Evolutionary conservation across 1,140 invertebrate species (phyloP).

Genomic region (Mactra quadrangularis): DNA sequence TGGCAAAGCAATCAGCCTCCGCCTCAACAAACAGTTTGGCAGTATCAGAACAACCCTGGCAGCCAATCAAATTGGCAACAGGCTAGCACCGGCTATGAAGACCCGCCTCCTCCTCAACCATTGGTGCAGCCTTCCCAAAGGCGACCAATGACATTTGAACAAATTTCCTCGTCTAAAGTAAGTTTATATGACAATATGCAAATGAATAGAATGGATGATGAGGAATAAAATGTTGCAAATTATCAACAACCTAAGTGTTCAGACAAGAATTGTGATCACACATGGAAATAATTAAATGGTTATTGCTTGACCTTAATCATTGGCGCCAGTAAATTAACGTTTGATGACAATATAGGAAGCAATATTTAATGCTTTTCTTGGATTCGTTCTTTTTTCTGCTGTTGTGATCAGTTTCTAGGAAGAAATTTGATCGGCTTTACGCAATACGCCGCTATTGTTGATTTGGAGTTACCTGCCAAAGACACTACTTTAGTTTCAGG

Average conservation of each 20-base stretch:
- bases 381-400: no score
- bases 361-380: no score
- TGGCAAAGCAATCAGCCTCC: constrained; percentile 48
- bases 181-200: constrained; percentile 80
- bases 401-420: no score
- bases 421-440: no score
- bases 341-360: no score
- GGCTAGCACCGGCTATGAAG: constrained; percentile 50
- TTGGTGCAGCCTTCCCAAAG: constrained; percentile 77
- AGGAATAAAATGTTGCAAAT: constrained; percentile 1
- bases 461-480: no score
- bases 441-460: no score
- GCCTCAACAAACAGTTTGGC: constrained; percentile 54
- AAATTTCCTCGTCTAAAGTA: constrained; percentile 79
- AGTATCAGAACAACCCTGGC: constrained; percentile 34
- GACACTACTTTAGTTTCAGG: no score
- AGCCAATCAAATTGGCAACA: constrained; percentile 50
- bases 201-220: constrained; percentile 41
- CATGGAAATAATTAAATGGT: no score
- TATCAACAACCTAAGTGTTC: neutral
- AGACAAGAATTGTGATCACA: no score
- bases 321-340: no score
- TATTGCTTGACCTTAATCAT: no score
- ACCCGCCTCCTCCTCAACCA: constrained; percentile 72
- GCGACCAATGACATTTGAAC: constrained; percentile 81